A percentile compares a stretch with the other conserved stretches of the same genome.
These are phyloP conservation scores for Tarsius wallacei DNA, from an alignment of 2,797 vertebrate genomes.

Conservation along the genomic window DNA sequence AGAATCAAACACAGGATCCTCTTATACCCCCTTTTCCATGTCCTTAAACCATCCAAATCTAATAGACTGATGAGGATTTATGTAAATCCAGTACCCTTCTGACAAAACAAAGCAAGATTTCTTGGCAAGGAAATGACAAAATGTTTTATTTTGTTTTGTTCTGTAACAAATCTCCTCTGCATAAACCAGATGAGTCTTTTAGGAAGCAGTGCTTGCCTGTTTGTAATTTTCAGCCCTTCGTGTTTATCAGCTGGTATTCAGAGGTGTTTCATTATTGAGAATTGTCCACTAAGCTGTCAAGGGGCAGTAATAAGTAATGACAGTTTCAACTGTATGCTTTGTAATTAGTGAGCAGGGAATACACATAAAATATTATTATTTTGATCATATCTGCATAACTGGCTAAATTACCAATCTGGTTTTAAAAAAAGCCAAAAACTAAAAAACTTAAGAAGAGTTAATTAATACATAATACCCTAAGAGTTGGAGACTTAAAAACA, in stretches of 20 bases:
- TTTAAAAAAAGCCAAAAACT: not conserved
- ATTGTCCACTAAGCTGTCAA: not conserved
- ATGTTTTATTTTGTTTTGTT: conserved; percentile 52
- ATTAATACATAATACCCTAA: not conserved
- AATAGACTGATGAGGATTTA: not conserved
- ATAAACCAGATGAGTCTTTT: not conserved
- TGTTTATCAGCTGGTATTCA: conserved; percentile 47
- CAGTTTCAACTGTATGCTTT: conserved; percentile 68
- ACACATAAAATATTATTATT: conserved; percentile 45
- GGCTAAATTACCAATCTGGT: not conserved
- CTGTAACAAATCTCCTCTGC: not conserved
- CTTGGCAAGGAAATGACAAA: conserved; percentile 14
- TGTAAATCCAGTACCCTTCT: not conserved
- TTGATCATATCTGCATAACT: conserved; percentile 25
- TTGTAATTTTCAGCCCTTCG: conserved; percentile 4
- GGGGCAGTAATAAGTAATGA: not conserved
- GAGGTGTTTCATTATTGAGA: conserved; percentile 48
- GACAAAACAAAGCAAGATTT: conserved; percentile 62
- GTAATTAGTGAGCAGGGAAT: not conserved
- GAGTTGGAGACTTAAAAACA: conserved; percentile 54
- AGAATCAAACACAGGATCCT: not conserved
- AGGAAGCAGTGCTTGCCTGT: conserved; percentile 5
- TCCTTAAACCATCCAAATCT: not conserved
- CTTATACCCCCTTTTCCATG: not conserved
- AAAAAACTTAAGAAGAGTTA: conserved; percentile 16